A percentile compares a stretch with the other conserved stretches of the same genome.
Evolutionary conservation across 2,888 invertebrate genomes (phyloP).

Genomic region (Platypus cylindrus): DNA sequence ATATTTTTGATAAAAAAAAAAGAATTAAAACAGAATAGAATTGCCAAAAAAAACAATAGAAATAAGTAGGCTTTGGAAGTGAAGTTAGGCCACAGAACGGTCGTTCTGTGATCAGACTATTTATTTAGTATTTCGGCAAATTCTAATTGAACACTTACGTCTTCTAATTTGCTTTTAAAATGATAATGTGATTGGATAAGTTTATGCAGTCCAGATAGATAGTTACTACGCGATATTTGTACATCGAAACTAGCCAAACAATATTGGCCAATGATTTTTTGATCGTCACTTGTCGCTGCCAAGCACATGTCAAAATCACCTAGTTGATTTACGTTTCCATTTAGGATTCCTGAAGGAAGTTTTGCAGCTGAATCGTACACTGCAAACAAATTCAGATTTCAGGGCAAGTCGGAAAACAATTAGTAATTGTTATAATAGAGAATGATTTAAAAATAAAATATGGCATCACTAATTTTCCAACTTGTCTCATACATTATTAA

Average conservation of each 20-base stretch:
- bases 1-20: too few relatives aligned
- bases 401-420: too few relatives aligned
- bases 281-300: conserved; percentile 23
- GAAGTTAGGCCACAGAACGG: background rate
- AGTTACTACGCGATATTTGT: conserved; percentile 37
- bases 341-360: conserved; percentile 33
- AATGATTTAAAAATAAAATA: too few relatives aligned
- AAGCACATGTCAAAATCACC: conserved; percentile 35
- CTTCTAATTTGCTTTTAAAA: conserved; percentile 50
- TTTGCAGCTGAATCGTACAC: conserved; percentile 37
- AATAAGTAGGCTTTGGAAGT: background rate
- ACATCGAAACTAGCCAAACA: conserved; percentile 48
- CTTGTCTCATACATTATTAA: too few relatives aligned
- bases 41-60: background rate
- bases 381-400: conserved; percentile 21
- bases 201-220: conserved; percentile 40
- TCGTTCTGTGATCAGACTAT: background rate
- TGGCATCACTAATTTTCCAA: too few relatives aligned
- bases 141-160: conserved; percentile 43
- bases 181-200: conserved; percentile 48
- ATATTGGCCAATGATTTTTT: conserved; percentile 45
- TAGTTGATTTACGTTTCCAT: conserved; percentile 34
- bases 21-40: too few relatives aligned
- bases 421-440: too few relatives aligned
- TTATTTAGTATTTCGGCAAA: background rate